Evolutionary conservation across 2,797 vertebrate genomes (phyloP).

Genomic region (Tragopan temminckii): DNA sequence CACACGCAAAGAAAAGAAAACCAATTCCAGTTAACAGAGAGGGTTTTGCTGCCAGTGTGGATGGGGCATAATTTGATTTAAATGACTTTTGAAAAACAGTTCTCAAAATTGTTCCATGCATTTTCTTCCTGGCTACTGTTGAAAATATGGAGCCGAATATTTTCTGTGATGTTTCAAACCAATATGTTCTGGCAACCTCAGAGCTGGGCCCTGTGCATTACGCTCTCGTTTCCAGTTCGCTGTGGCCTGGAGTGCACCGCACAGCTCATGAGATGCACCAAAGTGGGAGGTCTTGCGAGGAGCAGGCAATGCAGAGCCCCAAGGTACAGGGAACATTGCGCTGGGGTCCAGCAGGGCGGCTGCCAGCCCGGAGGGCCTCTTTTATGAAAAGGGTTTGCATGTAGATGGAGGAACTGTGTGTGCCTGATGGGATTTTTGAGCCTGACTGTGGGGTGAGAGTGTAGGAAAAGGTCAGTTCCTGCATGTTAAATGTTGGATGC

Average conservation of each 20-base stretch:
- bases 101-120: conserved; percentile 74
- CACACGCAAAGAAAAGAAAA: conserved; percentile 50
- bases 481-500: not conserved
- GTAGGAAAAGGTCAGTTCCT: not conserved
- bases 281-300: conserved; percentile 67
- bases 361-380: conserved; percentile 51
- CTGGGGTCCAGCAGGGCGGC: conserved; percentile 58
- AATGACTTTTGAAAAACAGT: conserved; percentile 76
- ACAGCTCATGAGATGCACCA: conserved; percentile 58
- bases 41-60: conserved; percentile 62
- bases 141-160: conserved; percentile 74
- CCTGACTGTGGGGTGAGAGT: not conserved
- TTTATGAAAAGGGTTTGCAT: conserved; percentile 17
- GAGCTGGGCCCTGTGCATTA: conserved; percentile 66
- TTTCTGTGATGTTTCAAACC: conserved; percentile 79
- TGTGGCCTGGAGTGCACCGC: conserved; percentile 71
- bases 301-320: conserved; percentile 40
- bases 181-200: conserved; percentile 72
- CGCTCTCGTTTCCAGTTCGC: conserved; percentile 67
- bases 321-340: conserved; percentile 36
- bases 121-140: conserved; percentile 76
- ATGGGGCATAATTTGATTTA: conserved; percentile 78
- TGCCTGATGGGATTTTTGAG: not conserved
- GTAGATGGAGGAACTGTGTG: conserved; percentile 12
- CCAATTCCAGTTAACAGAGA: conserved; percentile 59